Evolutionary conservation across 2,888 invertebrate genomes (phyloP), one percentile per base, ranked within the genome.

Genomic region (Brachycybe producta): DNA sequence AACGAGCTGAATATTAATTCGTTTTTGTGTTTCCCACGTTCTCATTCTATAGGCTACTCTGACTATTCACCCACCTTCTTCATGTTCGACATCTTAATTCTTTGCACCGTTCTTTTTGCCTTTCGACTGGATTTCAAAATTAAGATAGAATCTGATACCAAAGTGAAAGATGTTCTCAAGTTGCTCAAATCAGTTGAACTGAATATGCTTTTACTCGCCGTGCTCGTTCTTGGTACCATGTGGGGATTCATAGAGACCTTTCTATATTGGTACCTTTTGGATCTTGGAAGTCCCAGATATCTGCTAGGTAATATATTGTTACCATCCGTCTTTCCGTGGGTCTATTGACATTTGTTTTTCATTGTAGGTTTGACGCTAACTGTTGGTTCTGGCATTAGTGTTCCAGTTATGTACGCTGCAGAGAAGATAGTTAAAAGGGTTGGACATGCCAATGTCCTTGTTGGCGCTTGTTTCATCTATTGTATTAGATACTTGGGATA

Each of bases 231-330:
- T 58, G 90, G 90, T 52, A 83, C 84, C 62, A 78, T 84, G 65
- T 86, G 84, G 81, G 88, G 88, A 30, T 86, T 86, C 66, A 84
- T 88, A 49, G 88, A 90, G 66, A 84, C 84, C 49, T 90, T 84
- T 65, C 70, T 90, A 28, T 90, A 87, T 66, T 75, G 87, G 62
- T 88, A 84, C 66, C 72, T 88, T 55, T 48, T 57, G 23, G 85
- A 86, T 66, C 71, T 86, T 55, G 81, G 84, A 17, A 84, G 85
- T 44, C 83, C 84, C 0, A 85, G 82, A 67, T 84, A 82, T 65
- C 70, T 86, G 54, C 68, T 86, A 46, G 86, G 84, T 79, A 67
- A 71, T 73, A 30, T 5, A n/a, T 8, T n/a, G 5, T 46, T 1
- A 21, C 8, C 8, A 38, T n/a, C n/a, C n/a, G 32, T 32, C n/a